These are phyloP conservation scores for Gorilla gorilla DNA, from an alignment of 2,113 vertebrate genomes.

Conservation along the genomic window DNA sequence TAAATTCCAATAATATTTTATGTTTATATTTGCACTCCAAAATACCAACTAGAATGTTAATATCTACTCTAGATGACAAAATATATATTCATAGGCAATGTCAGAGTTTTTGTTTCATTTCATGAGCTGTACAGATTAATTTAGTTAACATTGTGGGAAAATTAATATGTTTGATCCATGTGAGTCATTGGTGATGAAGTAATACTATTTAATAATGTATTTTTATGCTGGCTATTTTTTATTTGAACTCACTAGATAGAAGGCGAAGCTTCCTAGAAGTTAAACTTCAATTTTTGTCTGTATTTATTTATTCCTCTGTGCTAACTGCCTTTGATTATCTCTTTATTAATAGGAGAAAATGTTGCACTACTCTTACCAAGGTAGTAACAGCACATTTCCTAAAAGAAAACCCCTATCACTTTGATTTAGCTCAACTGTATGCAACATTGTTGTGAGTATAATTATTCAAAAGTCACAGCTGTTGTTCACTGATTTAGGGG, in stretches of 20 bases:
- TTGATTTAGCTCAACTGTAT: slow-evolving; percentile 9
- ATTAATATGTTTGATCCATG: no score
- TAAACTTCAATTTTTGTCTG: not conserved
- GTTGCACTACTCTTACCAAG: not conserved
- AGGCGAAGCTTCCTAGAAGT: not conserved
- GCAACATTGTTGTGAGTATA: not conserved
- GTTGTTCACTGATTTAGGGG: not conserved
- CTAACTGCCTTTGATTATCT: not conserved
- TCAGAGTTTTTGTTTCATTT: slow-evolving; percentile 21
- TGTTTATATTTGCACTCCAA: not conserved
- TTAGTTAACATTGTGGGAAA: no score
- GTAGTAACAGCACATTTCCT: not conserved
- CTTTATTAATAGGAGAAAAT: slow-evolving; percentile 9
- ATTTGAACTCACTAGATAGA: not conserved
- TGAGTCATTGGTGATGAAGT: no score
- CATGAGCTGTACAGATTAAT: not conserved
- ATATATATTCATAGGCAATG: not conserved
- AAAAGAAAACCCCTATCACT: not conserved
- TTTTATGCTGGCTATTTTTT: not conserved
- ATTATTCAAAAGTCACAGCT: not conserved
- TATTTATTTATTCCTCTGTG: not conserved
- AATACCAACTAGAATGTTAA: not conserved
- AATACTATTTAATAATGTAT: no score
- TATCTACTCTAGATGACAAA: not conserved
- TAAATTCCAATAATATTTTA: not conserved